Evolutionary conservation across 2,797 vertebrate species (phyloP), one percentile per base, ranked within the genome.

Genomic region (Chaetophractus vellerosus): DNA sequence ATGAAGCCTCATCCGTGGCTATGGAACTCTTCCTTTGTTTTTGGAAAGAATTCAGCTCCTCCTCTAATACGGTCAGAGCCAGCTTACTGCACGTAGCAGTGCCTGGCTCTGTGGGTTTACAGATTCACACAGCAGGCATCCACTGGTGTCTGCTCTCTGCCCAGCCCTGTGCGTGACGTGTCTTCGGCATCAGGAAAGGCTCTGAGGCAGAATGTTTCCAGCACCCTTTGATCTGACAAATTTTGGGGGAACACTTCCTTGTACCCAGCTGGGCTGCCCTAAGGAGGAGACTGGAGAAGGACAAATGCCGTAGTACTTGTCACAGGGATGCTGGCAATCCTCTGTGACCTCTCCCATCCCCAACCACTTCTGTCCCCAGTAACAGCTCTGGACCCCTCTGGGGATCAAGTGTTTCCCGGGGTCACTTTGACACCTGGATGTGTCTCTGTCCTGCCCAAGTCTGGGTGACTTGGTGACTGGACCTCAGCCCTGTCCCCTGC

Each of bases 21-120:
- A 3, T 5, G 16, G 74, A 52, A 68, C 15, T 36, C 48, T 33
- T 86, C 92, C 63, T 81, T 88, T 88, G 31, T 71, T 89, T 93
- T 83, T 16, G 92, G 74, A 86, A 81, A 85, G 95, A 95, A 78
- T 33, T n/a, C 79, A 71, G 61, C 59, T 23, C 45, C 36, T 90
- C 66, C 26, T 45, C 0, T 63, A 2, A 14, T 7, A 10, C 38
- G 48, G 84, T 61, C 33, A 68, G 96, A 91, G 75, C 61, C 59
- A 36, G 72, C 23, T 68, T 57, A 41, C 52, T 6, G 86, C 52
- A 12, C 18, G 16, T 36, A 57, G 63, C 18, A 24, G 79, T 12
- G 14, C 8, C 63, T 79, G 90, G 55, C 38, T 80, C 63, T 84
- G 80, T 76, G 84, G 59, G 38, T 80, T 91, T 28, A 6, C 5